Conservation (phyloP, 2,888 invertebrate species). For the Microplitis deprimator region DNA sequence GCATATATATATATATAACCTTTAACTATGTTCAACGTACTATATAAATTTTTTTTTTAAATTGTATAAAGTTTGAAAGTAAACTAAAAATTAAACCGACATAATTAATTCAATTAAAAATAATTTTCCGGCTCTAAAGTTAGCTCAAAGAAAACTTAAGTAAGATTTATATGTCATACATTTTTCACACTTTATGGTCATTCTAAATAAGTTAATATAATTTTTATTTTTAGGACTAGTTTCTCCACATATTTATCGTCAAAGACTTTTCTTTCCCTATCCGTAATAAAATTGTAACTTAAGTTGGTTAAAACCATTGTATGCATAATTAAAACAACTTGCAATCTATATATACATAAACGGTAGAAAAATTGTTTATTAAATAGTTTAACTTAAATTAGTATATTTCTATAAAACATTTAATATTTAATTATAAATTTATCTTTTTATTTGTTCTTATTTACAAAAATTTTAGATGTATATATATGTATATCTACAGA, state of each 20-base stretch:
- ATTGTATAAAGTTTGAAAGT: background rate
- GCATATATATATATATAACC: background rate
- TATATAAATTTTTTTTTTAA: background rate
- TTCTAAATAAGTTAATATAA: background rate
- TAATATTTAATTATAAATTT: background rate
- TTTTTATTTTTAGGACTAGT: background rate
- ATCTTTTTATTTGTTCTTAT: conserved; percentile 2
- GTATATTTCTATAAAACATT: too few species aligned
- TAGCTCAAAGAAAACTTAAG: background rate
- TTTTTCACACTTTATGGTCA: background rate
- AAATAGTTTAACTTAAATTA: too few species aligned
- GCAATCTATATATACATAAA: too few species aligned
- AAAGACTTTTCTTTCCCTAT: too few species aligned
- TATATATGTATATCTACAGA: background rate
- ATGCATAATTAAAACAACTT: too few species aligned
- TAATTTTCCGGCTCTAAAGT: background rate
- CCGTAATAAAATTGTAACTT: too few species aligned
- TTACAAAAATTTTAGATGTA: background rate
- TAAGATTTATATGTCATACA: background rate
- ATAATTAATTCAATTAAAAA: conserved; percentile 14
- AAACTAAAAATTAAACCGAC: background rate
- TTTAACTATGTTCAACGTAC: background rate
- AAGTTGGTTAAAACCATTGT: too few species aligned
- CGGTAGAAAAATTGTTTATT: too few species aligned
- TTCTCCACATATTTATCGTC: background rate